Evolutionary conservation across 2,888 invertebrate genomes (phyloP), one percentile per base, ranked within the genome.

Genomic region (Teleiodes luculella): DNA sequence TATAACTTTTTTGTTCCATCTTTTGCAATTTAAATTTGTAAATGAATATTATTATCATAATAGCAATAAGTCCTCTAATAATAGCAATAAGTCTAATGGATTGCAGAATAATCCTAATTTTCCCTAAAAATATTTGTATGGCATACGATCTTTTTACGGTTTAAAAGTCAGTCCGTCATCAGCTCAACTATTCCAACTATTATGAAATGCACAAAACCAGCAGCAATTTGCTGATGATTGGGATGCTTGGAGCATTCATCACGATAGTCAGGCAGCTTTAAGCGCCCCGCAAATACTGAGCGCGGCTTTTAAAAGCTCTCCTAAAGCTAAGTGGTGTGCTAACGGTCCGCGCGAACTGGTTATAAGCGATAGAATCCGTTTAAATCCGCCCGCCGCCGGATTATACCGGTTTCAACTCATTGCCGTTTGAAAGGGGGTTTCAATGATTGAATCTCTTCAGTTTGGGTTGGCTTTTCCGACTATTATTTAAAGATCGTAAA

Each of bases 211-310:
- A n/a, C n/a, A n/a, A n/a, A n/a, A n/a, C n/a, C n/a, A 24, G 24
- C 3, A 24, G 14, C 16, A 8, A 10, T 16, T 39, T 39, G 16
- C 10, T 39, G 39, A 16, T 37, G 16, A 8, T 10, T 16, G 18
- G 37, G 14, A 8, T 18, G 18, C 20, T 18, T n/a, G 10, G 5
- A 43, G 13, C n/a, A 31, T 31, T 46, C 31, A 30, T 45, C 30
- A 28, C n/a, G 43, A 14, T 14, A n/a, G 13, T 13, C 7, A n/a
- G 30, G 46, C 47, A 52, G 30, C 51, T 53, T 48, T 20, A 56
- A 65, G 64, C 47, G 59, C 56, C 56, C 43, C 24, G 47, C 63
- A 64, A 65, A 66, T 57, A 63, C 46, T 31, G 31, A 49, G 46
- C 39, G 54, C 14, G 35, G 54, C 59, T 58, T 60, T 57, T 56